Evolutionary conservation across 2,888 invertebrate genomes (phyloP).

Genomic region (Phengaris arion): DNA sequence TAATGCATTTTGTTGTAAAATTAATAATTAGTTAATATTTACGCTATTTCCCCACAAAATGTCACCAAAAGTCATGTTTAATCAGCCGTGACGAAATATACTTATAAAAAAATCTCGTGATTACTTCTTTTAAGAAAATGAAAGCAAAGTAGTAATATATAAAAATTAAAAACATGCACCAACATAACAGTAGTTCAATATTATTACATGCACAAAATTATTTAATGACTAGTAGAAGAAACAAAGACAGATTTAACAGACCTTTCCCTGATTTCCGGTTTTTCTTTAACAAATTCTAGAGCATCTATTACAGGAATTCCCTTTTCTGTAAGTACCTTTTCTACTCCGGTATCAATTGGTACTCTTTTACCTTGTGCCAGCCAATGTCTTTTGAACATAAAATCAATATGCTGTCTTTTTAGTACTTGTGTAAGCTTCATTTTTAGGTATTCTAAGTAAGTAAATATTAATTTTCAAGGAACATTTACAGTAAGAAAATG

Average conservation of each 20-base stretch:
- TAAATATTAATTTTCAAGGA: background rate
- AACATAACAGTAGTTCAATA: too few relatives aligned
- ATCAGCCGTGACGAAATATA: too few relatives aligned
- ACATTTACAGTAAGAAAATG: background rate
- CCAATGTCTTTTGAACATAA: slow-evolving; percentile 87
- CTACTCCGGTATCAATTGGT: slow-evolving; percentile 77
- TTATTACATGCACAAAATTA: background rate
- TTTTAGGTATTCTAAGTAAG: slow-evolving; percentile 39
- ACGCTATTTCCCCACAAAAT: too few relatives aligned
- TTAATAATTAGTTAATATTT: too few relatives aligned
- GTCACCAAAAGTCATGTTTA: too few relatives aligned
- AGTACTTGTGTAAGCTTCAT: slow-evolving; percentile 84
- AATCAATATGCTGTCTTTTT: slow-evolving; percentile 84
- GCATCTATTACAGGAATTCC: slow-evolving; percentile 83
- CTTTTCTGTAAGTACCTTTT: slow-evolving; percentile 72
- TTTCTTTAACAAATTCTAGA: slow-evolving; percentile 76
- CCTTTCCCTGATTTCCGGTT: slow-evolving; percentile 56
- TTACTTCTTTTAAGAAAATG: too few relatives aligned
- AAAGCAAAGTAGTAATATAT: too few relatives aligned
- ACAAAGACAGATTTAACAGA: slow-evolving; percentile 34
- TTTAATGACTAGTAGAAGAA: background rate
- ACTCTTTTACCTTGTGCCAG: slow-evolving; percentile 81
- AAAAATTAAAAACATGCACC: too few relatives aligned
- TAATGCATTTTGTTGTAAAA: too few relatives aligned
- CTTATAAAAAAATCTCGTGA: too few relatives aligned